phyloP scores from a whole-genome alignment of 2,797 vertebrate species.

The Oryzias dopingdopingensis region DNA sequence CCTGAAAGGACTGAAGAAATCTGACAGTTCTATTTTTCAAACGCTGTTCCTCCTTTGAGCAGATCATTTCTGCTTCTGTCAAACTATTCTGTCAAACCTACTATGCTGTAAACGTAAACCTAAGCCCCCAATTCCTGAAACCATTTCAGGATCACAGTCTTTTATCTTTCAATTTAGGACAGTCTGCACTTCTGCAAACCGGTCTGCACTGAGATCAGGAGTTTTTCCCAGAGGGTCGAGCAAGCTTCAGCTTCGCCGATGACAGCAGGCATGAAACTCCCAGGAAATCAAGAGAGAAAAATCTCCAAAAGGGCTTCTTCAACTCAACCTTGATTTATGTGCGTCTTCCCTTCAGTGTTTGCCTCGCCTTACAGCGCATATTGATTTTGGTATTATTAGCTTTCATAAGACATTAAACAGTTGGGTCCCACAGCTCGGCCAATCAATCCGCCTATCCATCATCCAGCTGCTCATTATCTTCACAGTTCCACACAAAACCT shows the following conservation, averaged over 20 bases:
- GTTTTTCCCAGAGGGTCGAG: too few relatives aligned
- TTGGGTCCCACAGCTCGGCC: slow-evolving; percentile 20
- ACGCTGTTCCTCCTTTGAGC: too few relatives aligned
- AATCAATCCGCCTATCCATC: slow-evolving; percentile 31
- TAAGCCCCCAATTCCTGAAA: too few relatives aligned
- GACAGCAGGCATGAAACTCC: slow-evolving; percentile 7
- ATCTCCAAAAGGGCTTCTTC: slow-evolving; percentile 8
- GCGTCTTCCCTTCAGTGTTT: slow-evolving; percentile 14
- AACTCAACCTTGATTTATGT: slow-evolving; percentile 5
- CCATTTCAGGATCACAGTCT: too few relatives aligned
- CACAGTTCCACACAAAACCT: neutral
- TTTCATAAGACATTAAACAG: slow-evolving; percentile 33
- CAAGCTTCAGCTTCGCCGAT: slow-evolving; percentile 16
- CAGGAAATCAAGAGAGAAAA: slow-evolving; percentile 5
- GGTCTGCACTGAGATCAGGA: too few relatives aligned
- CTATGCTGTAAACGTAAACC: too few relatives aligned
- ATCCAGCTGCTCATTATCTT: slow-evolving; percentile 23
- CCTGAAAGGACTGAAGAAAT: too few relatives aligned
- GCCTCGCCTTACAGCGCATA: slow-evolving; percentile 24
- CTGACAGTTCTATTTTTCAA: too few relatives aligned
- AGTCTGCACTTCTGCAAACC: too few relatives aligned
- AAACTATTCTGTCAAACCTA: too few relatives aligned
- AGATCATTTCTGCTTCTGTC: too few relatives aligned
- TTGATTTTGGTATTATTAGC: slow-evolving; percentile 58
- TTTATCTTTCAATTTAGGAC: too few relatives aligned